A percentile compares a stretch with the other conserved stretches of the same genome.
phyloP scores from a whole-genome alignment of 92 coral and sea anemone species.

The Porites cylindrica region DNA sequence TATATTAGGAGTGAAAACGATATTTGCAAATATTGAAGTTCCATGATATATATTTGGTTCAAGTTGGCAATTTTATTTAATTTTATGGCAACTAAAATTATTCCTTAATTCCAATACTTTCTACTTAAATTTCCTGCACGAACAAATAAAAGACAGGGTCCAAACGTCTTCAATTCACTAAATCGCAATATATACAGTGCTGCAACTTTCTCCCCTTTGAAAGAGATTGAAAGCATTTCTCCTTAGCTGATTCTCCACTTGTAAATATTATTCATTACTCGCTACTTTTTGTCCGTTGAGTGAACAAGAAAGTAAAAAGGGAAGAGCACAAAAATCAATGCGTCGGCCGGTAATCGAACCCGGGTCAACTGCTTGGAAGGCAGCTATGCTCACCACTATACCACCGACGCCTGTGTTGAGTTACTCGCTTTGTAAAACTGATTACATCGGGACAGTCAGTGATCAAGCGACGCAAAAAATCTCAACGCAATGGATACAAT shows the following conservation, averaged over 20 bases:
- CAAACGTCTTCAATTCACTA: not conserved
- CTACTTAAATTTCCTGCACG: not conserved
- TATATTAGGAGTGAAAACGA: not conserved
- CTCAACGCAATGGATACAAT: too few relatives aligned
- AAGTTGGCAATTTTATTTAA: not conserved
- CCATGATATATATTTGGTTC: not conserved
- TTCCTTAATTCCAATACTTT: not conserved
- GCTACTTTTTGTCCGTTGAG: too few relatives aligned
- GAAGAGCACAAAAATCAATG: not conserved
- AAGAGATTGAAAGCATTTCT: too few relatives aligned
- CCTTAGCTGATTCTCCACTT: too few relatives aligned
- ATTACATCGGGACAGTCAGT: too few relatives aligned
- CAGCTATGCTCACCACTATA: constrained; percentile 99
- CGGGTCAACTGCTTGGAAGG: constrained; percentile 99
- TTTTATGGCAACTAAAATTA: not conserved
- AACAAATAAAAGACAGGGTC: not conserved
- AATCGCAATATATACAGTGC: not conserved
- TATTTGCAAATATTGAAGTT: not conserved
- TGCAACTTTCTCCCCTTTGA: not conserved
- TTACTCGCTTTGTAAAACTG: too few relatives aligned
- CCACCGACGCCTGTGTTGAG: constrained; percentile 76
- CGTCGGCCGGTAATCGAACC: constrained; percentile 99
- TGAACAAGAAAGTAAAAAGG: too few relatives aligned
- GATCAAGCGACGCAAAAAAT: too few relatives aligned
- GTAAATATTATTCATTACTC: not conserved